phyloP scores from a whole-genome alignment of 2,888 invertebrate species.

The Polydrusus pterygomalis region DNA sequence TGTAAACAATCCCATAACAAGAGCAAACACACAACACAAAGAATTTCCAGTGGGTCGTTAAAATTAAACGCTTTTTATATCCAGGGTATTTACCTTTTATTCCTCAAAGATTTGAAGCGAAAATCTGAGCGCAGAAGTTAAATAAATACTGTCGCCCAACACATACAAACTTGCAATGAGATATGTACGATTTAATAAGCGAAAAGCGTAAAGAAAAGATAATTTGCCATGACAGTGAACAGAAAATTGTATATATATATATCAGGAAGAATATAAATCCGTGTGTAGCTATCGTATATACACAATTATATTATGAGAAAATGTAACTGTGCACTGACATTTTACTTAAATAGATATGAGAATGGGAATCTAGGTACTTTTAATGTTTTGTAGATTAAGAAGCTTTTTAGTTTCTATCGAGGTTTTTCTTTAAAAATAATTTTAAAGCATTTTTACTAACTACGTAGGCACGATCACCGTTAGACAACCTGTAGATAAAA shows the following conservation, averaged over 20 bases:
- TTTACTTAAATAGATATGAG: not conserved
- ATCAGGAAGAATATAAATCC: slow-evolving; percentile 24
- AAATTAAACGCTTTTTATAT: slow-evolving; percentile 16
- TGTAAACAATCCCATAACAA: slow-evolving; percentile 1
- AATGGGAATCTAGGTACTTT: too few species aligned
- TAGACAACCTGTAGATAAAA: too few species aligned
- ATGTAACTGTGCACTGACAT: not conserved
- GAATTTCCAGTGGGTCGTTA: slow-evolving; percentile 6
- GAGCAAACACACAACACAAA: slow-evolving; percentile 9
- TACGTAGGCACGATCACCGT: too few species aligned
- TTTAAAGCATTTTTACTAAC: too few species aligned
- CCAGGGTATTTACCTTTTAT: slow-evolving; percentile 27
- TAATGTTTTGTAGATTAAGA: too few species aligned
- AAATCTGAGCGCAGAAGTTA: slow-evolving; percentile 32
- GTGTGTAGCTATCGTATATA: not conserved
- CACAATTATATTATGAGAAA: slow-evolving; percentile 6
- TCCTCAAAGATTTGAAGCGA: slow-evolving; percentile 22
- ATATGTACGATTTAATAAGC: slow-evolving; percentile 41
- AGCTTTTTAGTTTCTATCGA: too few species aligned
- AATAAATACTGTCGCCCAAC: slow-evolving; percentile 25
- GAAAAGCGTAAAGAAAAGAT: slow-evolving; percentile 40
- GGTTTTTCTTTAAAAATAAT: too few species aligned
- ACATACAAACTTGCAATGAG: slow-evolving; percentile 24
- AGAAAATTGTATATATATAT: slow-evolving; percentile 40
- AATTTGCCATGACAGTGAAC: slow-evolving; percentile 43